phyloP scores from a whole-genome alignment of 2,113 vertebrate species.

The Xiphorhynchus elegans region DNA sequence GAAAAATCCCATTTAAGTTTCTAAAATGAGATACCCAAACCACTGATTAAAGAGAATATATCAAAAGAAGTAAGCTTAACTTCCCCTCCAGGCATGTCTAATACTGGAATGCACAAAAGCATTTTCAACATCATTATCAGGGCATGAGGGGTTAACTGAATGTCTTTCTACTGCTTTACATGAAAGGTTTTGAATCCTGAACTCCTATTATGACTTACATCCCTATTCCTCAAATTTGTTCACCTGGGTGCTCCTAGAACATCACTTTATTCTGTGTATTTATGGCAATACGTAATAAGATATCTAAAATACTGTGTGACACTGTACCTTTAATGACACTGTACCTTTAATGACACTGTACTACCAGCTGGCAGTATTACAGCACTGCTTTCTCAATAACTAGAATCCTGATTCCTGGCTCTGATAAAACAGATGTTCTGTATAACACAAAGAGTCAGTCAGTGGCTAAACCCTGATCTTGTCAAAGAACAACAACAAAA shows the following conservation, averaged over 20 bases:
- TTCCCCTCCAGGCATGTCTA: not conserved
- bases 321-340: not conserved
- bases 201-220: constrained; percentile 17
- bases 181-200: not conserved
- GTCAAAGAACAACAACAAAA: not conserved
- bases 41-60: not conserved
- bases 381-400: not conserved
- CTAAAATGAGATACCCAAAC: not conserved
- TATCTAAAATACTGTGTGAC: not conserved
- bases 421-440: not conserved
- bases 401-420: not conserved
- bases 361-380: not conserved
- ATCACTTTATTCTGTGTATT: not conserved
- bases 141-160: constrained; percentile 18
- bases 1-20: not conserved
- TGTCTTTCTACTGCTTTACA: not conserved
- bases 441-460: not conserved
- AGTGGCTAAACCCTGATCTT: not conserved
- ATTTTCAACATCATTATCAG: not conserved
- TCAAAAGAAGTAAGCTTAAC: not conserved
- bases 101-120: not conserved
- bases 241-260: not conserved
- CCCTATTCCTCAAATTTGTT: not conserved
- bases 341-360: not conserved
- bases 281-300: not conserved